Percentiles rank a stretch among this genome's conserved stretches.
These are phyloP conservation scores for Vulpes vulpes DNA, from an alignment of 2,113 vertebrate genomes.

Conservation along the genomic window DNA sequence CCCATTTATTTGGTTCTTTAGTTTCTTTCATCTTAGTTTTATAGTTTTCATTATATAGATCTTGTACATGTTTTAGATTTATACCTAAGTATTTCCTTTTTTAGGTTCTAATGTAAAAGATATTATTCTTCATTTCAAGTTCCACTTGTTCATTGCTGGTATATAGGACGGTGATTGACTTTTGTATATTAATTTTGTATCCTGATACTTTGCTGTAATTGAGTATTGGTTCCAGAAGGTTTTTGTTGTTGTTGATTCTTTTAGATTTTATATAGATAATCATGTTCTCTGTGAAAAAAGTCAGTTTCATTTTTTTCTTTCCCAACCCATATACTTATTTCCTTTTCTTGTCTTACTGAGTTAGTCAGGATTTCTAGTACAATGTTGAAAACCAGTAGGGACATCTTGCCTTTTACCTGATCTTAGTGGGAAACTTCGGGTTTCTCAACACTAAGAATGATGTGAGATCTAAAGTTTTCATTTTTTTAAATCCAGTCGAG, in stretches of 20 bases:
- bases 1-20: neutral
- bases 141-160: neutral
- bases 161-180: neutral
- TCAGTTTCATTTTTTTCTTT: neutral
- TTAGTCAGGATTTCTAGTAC: neutral
- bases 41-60: neutral
- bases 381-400: neutral
- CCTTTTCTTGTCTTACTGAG: neutral
- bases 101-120: neutral
- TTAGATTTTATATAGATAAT: neutral
- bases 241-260: neutral
- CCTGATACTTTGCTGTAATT: neutral
- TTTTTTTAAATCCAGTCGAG: neutral
- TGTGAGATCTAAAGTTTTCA: neutral
- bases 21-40: neutral
- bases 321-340: neutral
- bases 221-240: neutral
- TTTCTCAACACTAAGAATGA: neutral
- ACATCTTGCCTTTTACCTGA: neutral
- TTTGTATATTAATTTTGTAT: neutral
- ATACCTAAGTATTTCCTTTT: neutral
- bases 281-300: neutral
- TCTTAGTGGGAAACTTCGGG: neutral
- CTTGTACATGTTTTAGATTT: neutral
- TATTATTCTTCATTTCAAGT: neutral